Base-by-base conservation (phyloP, 2,113 vertebrate species). In the Heterotis niloticus region DNA sequence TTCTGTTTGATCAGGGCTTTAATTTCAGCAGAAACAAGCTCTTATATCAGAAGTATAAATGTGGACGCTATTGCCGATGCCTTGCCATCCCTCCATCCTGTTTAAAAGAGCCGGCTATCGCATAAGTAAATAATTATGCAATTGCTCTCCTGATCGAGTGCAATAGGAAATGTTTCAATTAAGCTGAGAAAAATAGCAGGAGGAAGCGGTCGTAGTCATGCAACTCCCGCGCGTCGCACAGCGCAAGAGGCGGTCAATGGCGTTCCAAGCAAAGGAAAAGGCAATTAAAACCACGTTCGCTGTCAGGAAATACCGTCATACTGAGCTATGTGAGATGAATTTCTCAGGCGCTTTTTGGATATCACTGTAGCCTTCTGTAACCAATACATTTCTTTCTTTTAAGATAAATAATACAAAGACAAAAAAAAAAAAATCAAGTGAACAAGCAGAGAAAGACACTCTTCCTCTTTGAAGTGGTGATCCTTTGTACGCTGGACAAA, bases 161-260 rank as follows among this genome's bases (percentile, higher is more conserved):
- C 95, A 96, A 99, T 98, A 97, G 95, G 96, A 99, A 99, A 97
- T 95, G 95, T 98, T 98, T 97, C 96, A 98, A 98, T 99, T 98
- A 96, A 93, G 88, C 94, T 95, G 26, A 93, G 96, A 96, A 93
- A 94, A 95, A 93, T 90, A 81, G 87, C 83, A 93, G 94, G 92
- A 96, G 96, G 97, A 98, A 99, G 96, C 96, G 91, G 90, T 88
- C 91, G 34, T 95, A 96, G 95, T 97, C 96, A 97, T 96, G 95
- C 94, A 95, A 98, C 95, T 96, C 96, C 96, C 95, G 96, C 93
- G 88, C 89, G 85, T 91, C 94, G 95, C 92, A 93, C 93, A 95
- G 91, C 93, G 91, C 91, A 90, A 94, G 91, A 89, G 90, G 87
- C 92, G 95, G 95, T 96, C 96, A 94, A 94, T 91, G 93, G 92